Evolutionary conservation across 2,797 vertebrate species (phyloP).

Genomic region (Menidia menidia): DNA sequence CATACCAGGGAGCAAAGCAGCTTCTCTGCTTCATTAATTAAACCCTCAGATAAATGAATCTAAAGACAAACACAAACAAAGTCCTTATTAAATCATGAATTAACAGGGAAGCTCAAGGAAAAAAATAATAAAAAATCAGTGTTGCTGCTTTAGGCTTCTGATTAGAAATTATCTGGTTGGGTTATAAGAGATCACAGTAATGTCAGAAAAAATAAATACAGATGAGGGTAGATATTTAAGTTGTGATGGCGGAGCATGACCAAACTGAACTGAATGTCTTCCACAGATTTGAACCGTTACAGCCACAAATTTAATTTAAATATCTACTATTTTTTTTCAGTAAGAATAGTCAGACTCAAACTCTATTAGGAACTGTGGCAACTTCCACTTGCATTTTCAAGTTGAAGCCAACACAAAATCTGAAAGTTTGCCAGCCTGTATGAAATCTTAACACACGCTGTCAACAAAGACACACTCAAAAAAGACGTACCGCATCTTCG

Average conservation of each 20-base stretch:
- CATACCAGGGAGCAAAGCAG: conserved; percentile 97
- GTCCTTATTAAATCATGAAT: neutral
- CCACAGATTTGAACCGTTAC: too few relatives aligned
- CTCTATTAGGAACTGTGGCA: neutral
- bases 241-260: neutral
- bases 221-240: neutral
- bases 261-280: neutral
- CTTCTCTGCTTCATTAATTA: conserved; percentile 98
- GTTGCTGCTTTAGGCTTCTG: neutral
- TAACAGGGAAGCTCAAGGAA: neutral
- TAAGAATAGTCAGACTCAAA: neutral
- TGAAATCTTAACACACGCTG: neutral
- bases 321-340: too few relatives aligned
- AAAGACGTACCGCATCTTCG: conserved; percentile 91
- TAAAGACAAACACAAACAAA: conserved; percentile 49
- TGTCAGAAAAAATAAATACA: neutral
- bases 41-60: conserved; percentile 97
- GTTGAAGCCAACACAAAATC: neutral
- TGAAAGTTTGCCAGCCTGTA: neutral
- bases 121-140: neutral
- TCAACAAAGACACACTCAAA: neutral
- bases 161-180: too few relatives aligned
- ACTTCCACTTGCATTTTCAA: too few relatives aligned
- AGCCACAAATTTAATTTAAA: too few relatives aligned
- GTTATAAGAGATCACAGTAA: neutral